Evolutionary conservation across 1,140 invertebrate species (phyloP), one percentile per base, ranked within the genome.

Genomic region (Drosophila teissieri): DNA sequence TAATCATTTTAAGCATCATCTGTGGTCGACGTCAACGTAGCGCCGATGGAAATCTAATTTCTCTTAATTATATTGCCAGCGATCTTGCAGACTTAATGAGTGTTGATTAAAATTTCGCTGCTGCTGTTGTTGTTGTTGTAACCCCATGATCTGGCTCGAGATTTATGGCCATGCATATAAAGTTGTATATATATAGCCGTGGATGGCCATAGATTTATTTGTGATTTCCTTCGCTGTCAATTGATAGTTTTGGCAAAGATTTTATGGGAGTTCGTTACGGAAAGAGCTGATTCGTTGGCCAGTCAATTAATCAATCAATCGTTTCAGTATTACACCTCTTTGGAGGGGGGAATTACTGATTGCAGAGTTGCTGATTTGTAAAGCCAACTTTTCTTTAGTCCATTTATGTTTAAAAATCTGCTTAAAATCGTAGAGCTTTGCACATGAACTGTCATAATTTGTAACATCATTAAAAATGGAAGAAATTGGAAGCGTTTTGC

Each of bases 31-130:
- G 76, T 64, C 65, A 61, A 62, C 65, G 56, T 64, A 73, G 73
- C 67, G 64, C 57, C 77, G 62, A 70, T 89, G 84, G 84, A 89
- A 84, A 89, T 75, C 88, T 89, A 84, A 89, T 89, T 89, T 89
- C 84, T 89, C 84, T 84, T 89, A 89, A 89, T 89, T 89, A 89
- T 89, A 89, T 80, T 89, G 77, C 84, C 84, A 55, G 54, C 84
- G 80, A 89, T 89, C 80, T 89, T 68, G 69, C 79, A 62, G 77
- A 89, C 68, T 84, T 89, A 89, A 89, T 89, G 84, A 89, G 84
- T 89, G 84, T 84, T 89, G 84, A 84, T 89, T 89, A 89, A 88
- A 80, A 83, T 68, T 75, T 78, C 58, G 70, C 37, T 34, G 49
- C 31, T 55, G 52, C 27, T 57, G 49, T 75, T 62, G 70, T 63